These are phyloP conservation scores for Trilocha varians DNA, from an alignment of 2,888 invertebrate species.

Conservation along the genomic window DNA sequence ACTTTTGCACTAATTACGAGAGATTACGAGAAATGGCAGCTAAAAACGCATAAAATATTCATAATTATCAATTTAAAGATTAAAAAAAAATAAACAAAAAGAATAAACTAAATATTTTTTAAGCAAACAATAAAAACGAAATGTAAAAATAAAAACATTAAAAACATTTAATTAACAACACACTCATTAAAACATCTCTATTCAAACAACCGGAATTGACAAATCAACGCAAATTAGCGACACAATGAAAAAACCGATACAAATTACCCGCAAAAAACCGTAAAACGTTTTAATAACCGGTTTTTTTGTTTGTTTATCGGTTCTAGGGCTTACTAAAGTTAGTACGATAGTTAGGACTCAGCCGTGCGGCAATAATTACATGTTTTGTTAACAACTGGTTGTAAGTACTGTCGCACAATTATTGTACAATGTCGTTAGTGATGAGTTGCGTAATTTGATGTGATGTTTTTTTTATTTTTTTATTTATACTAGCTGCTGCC, in stretches of 20 bases:
- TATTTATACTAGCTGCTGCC: no score
- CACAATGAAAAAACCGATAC: neutral
- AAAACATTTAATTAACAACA: no score
- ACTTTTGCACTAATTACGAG: no score
- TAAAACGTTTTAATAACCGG: constrained; percentile 24
- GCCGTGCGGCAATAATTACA: constrained; percentile 37
- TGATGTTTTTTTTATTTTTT: no score
- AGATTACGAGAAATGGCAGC: no score
- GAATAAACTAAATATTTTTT: no score
- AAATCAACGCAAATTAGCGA: neutral
- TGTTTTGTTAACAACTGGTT: constrained; percentile 24
- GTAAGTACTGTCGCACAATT: constrained; percentile 16
- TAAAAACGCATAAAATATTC: no score
- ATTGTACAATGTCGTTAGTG: constrained; percentile 19
- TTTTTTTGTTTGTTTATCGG: neutral
- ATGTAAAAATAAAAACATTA: no score
- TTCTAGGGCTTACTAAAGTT: constrained; percentile 14
- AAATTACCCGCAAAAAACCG: constrained; percentile 28
- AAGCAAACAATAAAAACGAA: no score
- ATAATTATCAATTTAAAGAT: no score
- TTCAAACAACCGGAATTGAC: neutral
- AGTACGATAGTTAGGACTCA: constrained; percentile 31
- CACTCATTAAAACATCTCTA: no score
- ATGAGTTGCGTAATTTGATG: neutral
- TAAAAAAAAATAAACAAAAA: neutral